phyloP scores from a whole-genome alignment of 1,140 invertebrate genomes.

The Ladona fulva region DNA sequence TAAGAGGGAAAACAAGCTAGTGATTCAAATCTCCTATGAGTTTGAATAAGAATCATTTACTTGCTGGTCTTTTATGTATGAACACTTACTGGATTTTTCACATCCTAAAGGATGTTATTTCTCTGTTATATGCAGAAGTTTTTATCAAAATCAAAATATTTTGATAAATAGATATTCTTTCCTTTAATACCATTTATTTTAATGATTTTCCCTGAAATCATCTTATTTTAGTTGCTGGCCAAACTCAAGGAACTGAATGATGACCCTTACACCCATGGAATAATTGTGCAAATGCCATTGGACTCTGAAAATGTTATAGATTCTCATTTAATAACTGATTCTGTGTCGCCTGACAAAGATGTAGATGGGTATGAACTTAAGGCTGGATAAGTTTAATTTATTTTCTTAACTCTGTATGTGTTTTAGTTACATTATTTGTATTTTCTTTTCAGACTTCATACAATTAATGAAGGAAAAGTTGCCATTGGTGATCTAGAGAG shows the following conservation, averaged over 20 bases:
- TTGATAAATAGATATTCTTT: not conserved
- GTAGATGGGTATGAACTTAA: slow-evolving; percentile 76
- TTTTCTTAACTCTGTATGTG: slow-evolving; percentile 13
- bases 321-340: slow-evolving; percentile 76
- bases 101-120: no score
- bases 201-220: slow-evolving; percentile 14
- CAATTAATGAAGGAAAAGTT: slow-evolving; percentile 81
- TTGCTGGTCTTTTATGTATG: no score
- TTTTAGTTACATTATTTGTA: not conserved
- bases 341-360: slow-evolving; percentile 80
- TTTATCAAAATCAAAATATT: not conserved
- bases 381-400: slow-evolving; percentile 8
- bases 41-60: no score
- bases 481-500: slow-evolving; percentile 68
- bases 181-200: not conserved
- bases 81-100: no score
- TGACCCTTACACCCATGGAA: slow-evolving; percentile 80
- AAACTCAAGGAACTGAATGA: slow-evolving; percentile 71
- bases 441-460: slow-evolving; percentile 59
- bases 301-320: slow-evolving; percentile 76
- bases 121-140: no score
- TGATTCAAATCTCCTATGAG: no score
- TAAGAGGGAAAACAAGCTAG: no score
- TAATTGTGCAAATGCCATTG: slow-evolving; percentile 95
- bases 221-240: slow-evolving; percentile 46